These are phyloP conservation scores for Camponotus floridanus DNA, from an alignment of 1,140 invertebrate genomes.

Conservation along the genomic window DNA sequence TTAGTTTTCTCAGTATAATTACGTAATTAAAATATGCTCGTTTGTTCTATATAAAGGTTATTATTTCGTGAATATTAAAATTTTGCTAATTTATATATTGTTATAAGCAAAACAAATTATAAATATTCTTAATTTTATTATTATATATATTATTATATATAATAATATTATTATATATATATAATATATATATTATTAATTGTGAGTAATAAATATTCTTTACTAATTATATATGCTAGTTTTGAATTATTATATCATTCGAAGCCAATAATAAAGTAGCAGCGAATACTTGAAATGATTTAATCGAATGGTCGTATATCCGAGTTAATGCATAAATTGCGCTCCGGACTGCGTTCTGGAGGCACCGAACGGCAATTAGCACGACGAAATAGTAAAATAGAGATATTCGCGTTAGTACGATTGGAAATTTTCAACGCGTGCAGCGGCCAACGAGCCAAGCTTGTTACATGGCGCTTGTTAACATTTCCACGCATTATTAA, in stretches of 20 bases:
- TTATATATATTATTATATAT: no score
- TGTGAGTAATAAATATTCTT: not conserved
- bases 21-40: conserved; percentile 16
- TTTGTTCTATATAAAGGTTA: not conserved
- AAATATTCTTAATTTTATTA: no score
- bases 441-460: conserved; percentile 14
- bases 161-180: no score
- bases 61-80: conserved; percentile 7
- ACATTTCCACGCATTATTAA: conserved; percentile 56
- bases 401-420: conserved; percentile 27
- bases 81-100: conserved; percentile 27
- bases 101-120: not conserved
- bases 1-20: not conserved
- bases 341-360: conserved; percentile 12
- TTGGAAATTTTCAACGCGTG: conserved; percentile 51
- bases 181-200: no score
- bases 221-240: not conserved
- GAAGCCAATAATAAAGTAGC: conserved; percentile 20
- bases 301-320: conserved; percentile 28
- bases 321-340: conserved; percentile 45
- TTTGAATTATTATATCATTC: not conserved
- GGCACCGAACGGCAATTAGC: conserved; percentile 36
- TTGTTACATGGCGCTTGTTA: conserved; percentile 56
- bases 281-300: conserved; percentile 36
- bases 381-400: conserved; percentile 20